Base-by-base conservation (phyloP, 1,140 invertebrate species). In the Drosophila punjabiensis region DNA sequence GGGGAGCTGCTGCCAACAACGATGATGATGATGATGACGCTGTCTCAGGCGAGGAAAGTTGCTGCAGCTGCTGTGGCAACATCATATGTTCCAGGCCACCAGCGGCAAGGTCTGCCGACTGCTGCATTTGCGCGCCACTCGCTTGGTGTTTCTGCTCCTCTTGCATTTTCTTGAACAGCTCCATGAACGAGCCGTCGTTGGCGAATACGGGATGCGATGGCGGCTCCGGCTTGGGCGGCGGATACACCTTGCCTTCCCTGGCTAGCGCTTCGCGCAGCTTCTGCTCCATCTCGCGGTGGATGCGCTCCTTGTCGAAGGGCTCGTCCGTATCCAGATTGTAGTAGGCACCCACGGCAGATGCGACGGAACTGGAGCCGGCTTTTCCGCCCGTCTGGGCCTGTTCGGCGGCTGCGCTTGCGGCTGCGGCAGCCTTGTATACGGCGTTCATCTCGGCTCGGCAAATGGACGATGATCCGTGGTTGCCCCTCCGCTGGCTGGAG, bases 101-200 rank as follows among this genome's bases (percentile, higher is more conserved):
- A 20, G 30, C 55, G 16, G 41, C n/a, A 1, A 30, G 41, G 16
- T 50, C 16, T 5, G 33, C 6, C 14, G 48, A 33, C 37, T 50
- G 50, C n/a, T 65, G 64, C 28, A 86, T 79, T 41, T 91, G 85
- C 33, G 83, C 77, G 13, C 10, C 28, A 13, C 14, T 37, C 24
- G 18, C 32, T 60, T 94, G 88, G 43, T 87, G 93, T 50, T 92
- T 92, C 89, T 97, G 95, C 81, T 97, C 92, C 92, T 97, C 95
- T 85, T 98, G 97, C 96, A 98, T 96, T 91, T 97, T 97, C 93
- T 97, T 98, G 88, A 98, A 98, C 94, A 97, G 96, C 92, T 98
- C 97, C 91, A 98, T 94, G 88, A 98, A 98, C 61, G 96, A 97
- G 13, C 97, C 97, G 92, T 98, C 97, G 92, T 98, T 98, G 81